These are phyloP conservation scores for Drosophila bocki DNA, from an alignment of 1,140 invertebrate species.

Conservation along the genomic window DNA sequence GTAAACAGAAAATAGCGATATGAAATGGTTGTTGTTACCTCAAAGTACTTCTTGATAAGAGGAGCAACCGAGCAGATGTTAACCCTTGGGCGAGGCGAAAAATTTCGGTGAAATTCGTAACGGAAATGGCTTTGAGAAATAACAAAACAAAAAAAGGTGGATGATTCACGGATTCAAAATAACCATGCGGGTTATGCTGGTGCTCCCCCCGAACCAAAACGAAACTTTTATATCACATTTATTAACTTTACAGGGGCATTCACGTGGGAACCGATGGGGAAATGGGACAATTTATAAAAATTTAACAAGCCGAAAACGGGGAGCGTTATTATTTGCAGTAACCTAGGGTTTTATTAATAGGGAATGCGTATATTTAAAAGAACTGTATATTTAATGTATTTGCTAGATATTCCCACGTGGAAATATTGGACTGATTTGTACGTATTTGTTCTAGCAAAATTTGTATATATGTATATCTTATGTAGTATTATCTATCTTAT, in stretches of 20 bases:
- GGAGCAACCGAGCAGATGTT: conserved; percentile 22
- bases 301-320: not conserved
- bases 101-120: conserved; percentile 11
- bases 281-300: not conserved
- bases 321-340: not conserved
- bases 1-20: conserved; percentile 41
- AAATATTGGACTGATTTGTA: not conserved
- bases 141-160: conserved; percentile 33
- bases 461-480: not conserved
- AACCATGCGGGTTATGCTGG: conserved; percentile 30
- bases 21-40: conserved; percentile 33
- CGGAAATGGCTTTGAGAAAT: conserved; percentile 41
- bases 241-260: conserved; percentile 5
- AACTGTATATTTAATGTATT: not conserved
- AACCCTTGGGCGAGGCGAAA: conserved; percentile 19
- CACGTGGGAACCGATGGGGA: conserved; percentile 17
- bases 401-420: not conserved
- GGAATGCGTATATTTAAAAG: not conserved
- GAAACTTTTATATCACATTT: conserved; percentile 21
- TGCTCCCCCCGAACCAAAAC: not conserved
- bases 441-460: not conserved
- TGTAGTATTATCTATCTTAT: not conserved
- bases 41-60: conserved; percentile 32
- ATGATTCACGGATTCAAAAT: conserved; percentile 42
- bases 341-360: not conserved